Base-by-base conservation (phyloP, 2,113 vertebrate species). In the Trichomycterus rosablanca region DNA sequence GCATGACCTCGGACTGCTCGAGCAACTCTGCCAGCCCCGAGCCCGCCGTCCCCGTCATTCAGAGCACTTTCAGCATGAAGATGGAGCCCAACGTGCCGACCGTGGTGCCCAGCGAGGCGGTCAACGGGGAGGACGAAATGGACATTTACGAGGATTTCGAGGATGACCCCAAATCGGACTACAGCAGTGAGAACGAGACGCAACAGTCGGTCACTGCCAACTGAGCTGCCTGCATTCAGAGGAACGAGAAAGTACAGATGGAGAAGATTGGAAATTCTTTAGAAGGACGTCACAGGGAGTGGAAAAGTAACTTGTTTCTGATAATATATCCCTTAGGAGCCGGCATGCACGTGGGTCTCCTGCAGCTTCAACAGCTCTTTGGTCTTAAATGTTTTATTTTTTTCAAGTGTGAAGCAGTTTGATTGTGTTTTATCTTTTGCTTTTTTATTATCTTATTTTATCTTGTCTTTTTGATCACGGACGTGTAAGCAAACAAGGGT, bases 331-430 rank as follows among this genome's bases (percentile, higher is more conserved):
- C 87, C 89, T 87, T 84, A 80, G 82, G 89, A 92, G 93, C 90
- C 90, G 90, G 93, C 93, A 95, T 98, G 94, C 91, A 87, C 86
- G 86, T 91, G 89, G 91, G 95, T 93, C 89, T 94, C 89, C 81
- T 70, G 81, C 88, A 81, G 81, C 92, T 88, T 91, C 91, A 91
- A 93, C 92, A 91, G 87, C 92, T 95, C 89, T 93, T 57, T 92
- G 93, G 93, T 97, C 93, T 97, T 97, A 94, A 95, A 88, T 91
- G 90, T 96, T 95, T 92, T 88, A 90, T 94, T 96, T 95, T 92
- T 88, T 90, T 94, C 83, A 84, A 89, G 90, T 92, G 93, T 95
- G 90, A 93, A 88, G 89, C 89, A 90, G 86, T 93, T 94, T 93
- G 89, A 85, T 88, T 88, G 90, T 80, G 78, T 67, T 83, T 61